Evolutionary conservation across 2,113 vertebrate species (phyloP), one percentile per base, ranked within the genome.

Genomic region (Gymnobelideus leadbeateri): DNA sequence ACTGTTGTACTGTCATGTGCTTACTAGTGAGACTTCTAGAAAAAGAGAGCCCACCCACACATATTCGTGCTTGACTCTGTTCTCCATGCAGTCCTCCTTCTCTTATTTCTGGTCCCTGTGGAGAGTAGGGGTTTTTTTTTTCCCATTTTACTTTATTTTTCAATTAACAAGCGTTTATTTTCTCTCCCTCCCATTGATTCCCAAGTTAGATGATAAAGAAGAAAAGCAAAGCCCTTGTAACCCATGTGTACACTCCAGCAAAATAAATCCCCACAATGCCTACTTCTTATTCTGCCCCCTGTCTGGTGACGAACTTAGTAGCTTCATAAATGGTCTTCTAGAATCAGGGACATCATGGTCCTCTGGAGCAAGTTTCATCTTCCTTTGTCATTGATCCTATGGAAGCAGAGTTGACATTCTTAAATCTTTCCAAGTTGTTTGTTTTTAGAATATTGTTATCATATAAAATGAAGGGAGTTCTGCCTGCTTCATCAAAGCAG

Each of bases 1-100:
- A 5, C 31, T 16, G 31, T 9, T 31, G 8, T 43, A 31, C 28
- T 37, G 61, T 68, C 31, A 37, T 68, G 2, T 68, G 14, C 46
- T 51, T 11, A 90, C 47, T 84, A n/a, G 26, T 4, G 11, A 91
- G 52, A 94, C 50, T 26, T 93, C 89, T 55, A 94, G 92, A 94
- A 92, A 94, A 47, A 19, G 23, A 57, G 37, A 91, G 31, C 89
- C 51, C 14, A 68, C 94, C 14, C n/a, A 6, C 89, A 37, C 95
- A 91, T 1, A 25, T 12, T 53, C 12, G 11, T 0, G 68, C 43
- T 21, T 50, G 46, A 89, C 19, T 89, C 55, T 12, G 43, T 25
- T n/a, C 94, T 90, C 68, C 52, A 19, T 1, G 1, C 16, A 77
- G 37, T 77, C 16, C 1, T 24, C 61, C 37, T 21, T 16, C 37